Evolutionary conservation across 2,113 vertebrate genomes (phyloP).

Genomic region (Entelurus aequoreus): DNA sequence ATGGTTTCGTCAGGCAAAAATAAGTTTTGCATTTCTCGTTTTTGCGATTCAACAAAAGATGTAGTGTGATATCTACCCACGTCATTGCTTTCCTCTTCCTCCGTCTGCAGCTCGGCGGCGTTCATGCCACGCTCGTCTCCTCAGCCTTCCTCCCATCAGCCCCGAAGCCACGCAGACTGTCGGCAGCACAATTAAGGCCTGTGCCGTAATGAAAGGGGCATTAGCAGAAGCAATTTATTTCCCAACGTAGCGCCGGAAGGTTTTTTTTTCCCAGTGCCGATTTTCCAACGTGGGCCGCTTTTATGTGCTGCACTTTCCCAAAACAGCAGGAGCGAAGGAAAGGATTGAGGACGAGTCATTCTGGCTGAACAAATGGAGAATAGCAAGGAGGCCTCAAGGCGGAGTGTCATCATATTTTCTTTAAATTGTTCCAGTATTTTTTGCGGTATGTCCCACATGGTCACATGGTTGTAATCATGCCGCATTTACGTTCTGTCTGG

Average conservation of each 20-base stretch:
- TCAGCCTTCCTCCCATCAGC: constrained; percentile 46
- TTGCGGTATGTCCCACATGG: neutral
- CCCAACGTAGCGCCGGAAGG: constrained; percentile 58
- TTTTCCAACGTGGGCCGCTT: constrained; percentile 49
- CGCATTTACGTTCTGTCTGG: neutral
- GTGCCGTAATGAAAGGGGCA: constrained; percentile 64
- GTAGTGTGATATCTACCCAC: neutral
- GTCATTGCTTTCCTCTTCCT: constrained; percentile 8
- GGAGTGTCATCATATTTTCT: constrained; percentile 20
- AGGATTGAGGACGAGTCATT: constrained; percentile 28
- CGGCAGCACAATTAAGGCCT: constrained; percentile 64
- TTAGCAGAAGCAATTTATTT: constrained; percentile 71
- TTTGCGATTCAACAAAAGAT: neutral
- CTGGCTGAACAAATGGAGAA: constrained; percentile 38
- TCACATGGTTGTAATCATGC: constrained; percentile 1
- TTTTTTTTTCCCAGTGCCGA: constrained; percentile 35
- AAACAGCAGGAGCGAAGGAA: constrained; percentile 32
- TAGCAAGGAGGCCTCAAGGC: neutral
- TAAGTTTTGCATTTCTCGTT: neutral
- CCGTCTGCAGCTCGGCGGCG: constrained; percentile 7
- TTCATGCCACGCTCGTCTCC: constrained; percentile 21
- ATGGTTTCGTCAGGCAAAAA: no score
- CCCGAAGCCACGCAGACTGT: constrained; percentile 53
- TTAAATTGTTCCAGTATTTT: constrained; percentile 17
- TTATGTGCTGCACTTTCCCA: constrained; percentile 48